Evolutionary conservation across 2,888 invertebrate species (phyloP).

Genomic region (Calameuta filiformis): DNA sequence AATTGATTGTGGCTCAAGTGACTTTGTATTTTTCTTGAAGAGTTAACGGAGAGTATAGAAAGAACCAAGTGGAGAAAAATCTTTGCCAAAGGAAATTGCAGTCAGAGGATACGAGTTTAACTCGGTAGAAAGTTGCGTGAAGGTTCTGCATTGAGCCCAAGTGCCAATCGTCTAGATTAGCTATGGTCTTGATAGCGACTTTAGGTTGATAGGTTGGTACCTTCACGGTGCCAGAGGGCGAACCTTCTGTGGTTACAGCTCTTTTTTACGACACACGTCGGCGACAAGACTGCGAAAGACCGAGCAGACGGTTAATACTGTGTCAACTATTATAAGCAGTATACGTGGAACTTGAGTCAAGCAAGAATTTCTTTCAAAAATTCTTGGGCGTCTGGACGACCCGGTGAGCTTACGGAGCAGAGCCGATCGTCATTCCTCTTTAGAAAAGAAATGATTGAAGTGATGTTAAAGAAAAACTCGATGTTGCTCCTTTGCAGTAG

Average conservation of each 20-base stretch:
- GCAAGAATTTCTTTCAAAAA: not conserved
- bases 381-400: not conserved
- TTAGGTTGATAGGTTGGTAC: not conserved
- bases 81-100: too few relatives aligned
- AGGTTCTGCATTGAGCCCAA: not conserved
- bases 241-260: conserved; percentile 2
- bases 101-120: too few relatives aligned
- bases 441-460: not conserved
- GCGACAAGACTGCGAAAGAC: conserved; percentile 2
- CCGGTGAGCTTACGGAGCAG: not conserved
- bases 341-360: not conserved
- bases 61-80: not conserved
- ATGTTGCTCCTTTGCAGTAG: not conserved
- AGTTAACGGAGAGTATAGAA: not conserved
- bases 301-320: not conserved
- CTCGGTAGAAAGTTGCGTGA: not conserved
- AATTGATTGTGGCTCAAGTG: not conserved
- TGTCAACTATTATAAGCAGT: not conserved
- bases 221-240: not conserved
- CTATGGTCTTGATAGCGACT: not conserved
- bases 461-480: not conserved
- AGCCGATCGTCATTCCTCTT: not conserved
- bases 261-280: conserved; percentile 5
- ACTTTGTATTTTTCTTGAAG: not conserved
- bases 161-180: not conserved